phyloP scores from a whole-genome alignment of 2,888 invertebrate genomes.

The Pinctada fucata region DNA sequence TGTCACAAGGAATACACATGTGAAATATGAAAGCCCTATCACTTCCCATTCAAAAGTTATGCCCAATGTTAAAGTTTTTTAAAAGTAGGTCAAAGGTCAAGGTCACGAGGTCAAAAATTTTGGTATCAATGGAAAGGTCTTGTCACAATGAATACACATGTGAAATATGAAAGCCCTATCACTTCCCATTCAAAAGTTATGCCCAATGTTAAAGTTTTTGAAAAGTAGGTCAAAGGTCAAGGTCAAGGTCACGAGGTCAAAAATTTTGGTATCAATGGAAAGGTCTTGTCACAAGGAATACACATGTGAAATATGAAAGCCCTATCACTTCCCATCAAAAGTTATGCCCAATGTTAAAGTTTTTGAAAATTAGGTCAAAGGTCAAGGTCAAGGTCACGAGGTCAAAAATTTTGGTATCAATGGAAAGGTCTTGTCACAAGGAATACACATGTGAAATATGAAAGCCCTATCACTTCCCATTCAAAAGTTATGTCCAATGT shows the following conservation, averaged over 20 bases:
- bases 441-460: too few species aligned
- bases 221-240: not conserved
- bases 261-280: not conserved
- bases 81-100: not conserved
- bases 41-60: not conserved
- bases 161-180: not conserved
- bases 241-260: not conserved
- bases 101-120: not conserved
- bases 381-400: too few species aligned
- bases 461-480: too few species aligned
- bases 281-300: not conserved
- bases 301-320: not conserved
- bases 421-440: too few species aligned
- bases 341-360: too few species aligned
- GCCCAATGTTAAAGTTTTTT: not conserved
- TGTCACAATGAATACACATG: not conserved
- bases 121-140: not conserved
- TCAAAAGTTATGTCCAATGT: too few species aligned
- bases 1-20: not conserved
- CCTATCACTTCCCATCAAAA: too few species aligned
- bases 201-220: not conserved
- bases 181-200: not conserved
- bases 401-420: too few species aligned
- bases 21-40: not conserved
- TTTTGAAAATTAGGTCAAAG: too few species aligned